phyloP scores from a whole-genome alignment of 2,113 vertebrate species.

The Lophura nycthemera region DNA sequence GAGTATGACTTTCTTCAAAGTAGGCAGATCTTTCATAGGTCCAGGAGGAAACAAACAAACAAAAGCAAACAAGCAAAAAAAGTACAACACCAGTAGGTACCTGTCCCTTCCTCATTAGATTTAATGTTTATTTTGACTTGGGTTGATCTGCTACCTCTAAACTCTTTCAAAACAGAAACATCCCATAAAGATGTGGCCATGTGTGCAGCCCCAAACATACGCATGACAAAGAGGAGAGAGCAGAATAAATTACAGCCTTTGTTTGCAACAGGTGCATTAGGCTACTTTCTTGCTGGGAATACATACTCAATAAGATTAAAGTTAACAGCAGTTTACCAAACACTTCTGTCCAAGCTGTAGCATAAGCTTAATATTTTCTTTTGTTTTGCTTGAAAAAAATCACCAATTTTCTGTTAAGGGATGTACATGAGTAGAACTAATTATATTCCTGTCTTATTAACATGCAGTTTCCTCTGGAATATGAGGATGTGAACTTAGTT shows the following conservation, averaged over 20 bases:
- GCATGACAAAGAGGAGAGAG: neutral
- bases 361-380: neutral
- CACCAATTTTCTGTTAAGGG: neutral
- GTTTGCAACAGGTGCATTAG: neutral
- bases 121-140: neutral
- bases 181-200: neutral
- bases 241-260: neutral
- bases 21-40: neutral
- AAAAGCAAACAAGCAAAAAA: neutral
- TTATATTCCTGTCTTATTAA: neutral
- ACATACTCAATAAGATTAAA: neutral
- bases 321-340: neutral
- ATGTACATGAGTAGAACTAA: neutral
- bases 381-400: neutral
- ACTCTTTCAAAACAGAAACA: neutral
- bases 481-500: neutral
- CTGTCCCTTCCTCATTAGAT: neutral
- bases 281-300: neutral
- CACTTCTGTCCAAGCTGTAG: neutral
- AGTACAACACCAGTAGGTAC: neutral
- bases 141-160: neutral
- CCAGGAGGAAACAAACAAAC: neutral
- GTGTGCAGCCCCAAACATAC: neutral
- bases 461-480: neutral
- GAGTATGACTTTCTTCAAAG: neutral